These are phyloP conservation scores for Bellardia pandia DNA, from an alignment of 2,888 invertebrate genomes.

Conservation along the genomic window DNA sequence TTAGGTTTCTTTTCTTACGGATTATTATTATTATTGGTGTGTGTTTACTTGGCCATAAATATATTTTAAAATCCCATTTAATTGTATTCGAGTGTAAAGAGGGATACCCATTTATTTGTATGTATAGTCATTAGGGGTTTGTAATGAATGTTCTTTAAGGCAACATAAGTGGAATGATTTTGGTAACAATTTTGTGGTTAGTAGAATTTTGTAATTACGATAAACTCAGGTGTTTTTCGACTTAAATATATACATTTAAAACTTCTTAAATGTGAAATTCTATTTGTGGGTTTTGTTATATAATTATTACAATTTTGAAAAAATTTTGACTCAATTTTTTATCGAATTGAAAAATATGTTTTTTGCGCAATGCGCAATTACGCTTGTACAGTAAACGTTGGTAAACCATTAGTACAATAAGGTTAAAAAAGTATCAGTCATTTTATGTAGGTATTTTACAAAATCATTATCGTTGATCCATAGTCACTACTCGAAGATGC, in stretches of 20 bases:
- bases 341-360: too few relatives aligned
- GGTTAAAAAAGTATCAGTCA: too few relatives aligned
- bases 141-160: conserved; percentile 13
- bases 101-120: conserved; percentile 33
- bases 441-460: too few relatives aligned
- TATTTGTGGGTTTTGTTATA: too few relatives aligned
- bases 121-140: conserved; percentile 29
- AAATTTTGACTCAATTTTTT: too few relatives aligned
- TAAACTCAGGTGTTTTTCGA: conserved; percentile 1
- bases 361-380: too few relatives aligned
- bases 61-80: conserved; percentile 58
- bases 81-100: conserved; percentile 50
- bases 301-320: too few relatives aligned
- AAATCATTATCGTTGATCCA: too few relatives aligned
- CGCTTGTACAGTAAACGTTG: too few relatives aligned
- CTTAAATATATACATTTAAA: neutral
- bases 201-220: neutral
- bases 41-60: conserved; percentile 38
- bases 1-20: conserved; percentile 4
- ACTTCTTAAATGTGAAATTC: neutral
- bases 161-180: conserved; percentile 20
- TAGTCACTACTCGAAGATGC: too few relatives aligned
- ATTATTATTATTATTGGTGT: conserved; percentile 20
- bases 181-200: conserved; percentile 8
- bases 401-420: too few relatives aligned